A percentile compares a stretch with the other conserved stretches of the same genome.
Conservation (phyloP, 1,140 invertebrate species). For the Bombus superbus region DNA sequence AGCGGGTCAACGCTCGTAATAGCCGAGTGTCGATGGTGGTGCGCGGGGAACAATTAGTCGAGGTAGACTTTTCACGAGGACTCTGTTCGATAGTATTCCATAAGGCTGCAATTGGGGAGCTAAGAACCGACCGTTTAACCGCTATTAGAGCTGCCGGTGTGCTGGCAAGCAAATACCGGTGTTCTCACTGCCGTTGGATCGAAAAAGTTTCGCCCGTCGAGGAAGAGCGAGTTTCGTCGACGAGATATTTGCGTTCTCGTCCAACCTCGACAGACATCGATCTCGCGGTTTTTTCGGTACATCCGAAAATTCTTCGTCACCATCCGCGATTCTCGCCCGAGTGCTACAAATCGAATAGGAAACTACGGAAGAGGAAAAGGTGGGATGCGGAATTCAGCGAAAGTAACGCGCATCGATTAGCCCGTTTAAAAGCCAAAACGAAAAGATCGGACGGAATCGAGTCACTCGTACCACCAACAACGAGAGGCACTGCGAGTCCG, state of each 20-base stretch:
- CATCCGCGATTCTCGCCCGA: background rate
- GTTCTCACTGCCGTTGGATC: background rate
- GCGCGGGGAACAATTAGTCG: conserved; percentile 19
- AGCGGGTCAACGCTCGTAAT: background rate
- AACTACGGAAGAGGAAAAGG: background rate
- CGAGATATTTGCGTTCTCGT: background rate
- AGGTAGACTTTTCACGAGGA: background rate
- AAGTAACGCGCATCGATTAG: conserved; percentile 37
- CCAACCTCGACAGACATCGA: background rate
- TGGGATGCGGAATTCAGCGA: background rate
- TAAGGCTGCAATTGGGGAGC: background rate
- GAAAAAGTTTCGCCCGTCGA: conserved; percentile 4
- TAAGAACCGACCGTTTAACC: conserved; percentile 16
- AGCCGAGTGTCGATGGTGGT: background rate
- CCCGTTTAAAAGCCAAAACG: conserved; percentile 29
- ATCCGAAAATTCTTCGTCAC: background rate
- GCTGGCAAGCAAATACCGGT: background rate
- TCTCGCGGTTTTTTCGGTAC: background rate
- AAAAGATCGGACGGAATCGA: conserved; percentile 3
- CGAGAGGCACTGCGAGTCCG: background rate
- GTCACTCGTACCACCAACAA: background rate
- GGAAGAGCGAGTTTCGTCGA: background rate
- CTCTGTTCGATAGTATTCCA: conserved; percentile 1
- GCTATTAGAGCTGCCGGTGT: background rate
- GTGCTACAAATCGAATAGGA: background rate